phyloP scores from a whole-genome alignment of 2,888 invertebrate genomes.

The Pollenia angustigena region DNA sequence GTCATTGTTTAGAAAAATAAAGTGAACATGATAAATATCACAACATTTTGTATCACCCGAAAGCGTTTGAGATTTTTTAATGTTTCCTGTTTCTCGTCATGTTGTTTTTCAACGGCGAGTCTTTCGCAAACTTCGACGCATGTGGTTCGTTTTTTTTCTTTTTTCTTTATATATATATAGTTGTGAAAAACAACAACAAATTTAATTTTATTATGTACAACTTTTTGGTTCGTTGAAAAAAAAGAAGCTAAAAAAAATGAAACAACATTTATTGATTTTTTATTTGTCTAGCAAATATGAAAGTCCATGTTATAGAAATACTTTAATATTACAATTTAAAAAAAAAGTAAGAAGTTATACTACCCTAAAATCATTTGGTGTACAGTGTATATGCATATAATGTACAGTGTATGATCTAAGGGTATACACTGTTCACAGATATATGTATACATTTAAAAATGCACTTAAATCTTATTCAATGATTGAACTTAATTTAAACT shows the following conservation, averaged over 20 bases:
- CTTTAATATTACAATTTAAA: too few species aligned
- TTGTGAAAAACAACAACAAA: background rate
- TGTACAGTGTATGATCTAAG: too few species aligned
- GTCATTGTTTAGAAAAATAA: constrained; percentile 9
- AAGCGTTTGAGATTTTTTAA: constrained; percentile 56
- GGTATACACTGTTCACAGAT: too few species aligned
- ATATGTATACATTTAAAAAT: too few species aligned
- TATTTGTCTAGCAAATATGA: background rate
- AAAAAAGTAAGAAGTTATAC: too few species aligned
- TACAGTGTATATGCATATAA: too few species aligned
- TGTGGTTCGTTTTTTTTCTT: background rate
- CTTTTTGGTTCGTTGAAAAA: background rate
- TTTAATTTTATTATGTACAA: constrained; percentile 20
- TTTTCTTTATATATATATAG: constrained; percentile 14
- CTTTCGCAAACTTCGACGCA: constrained; percentile 40
- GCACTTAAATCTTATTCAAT: too few species aligned
- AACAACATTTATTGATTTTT: constrained; percentile 20
- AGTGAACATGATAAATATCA: background rate
- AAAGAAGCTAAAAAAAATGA: background rate
- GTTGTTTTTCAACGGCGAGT: background rate
- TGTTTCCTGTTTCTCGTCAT: constrained; percentile 55
- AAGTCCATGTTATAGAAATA: too few species aligned
- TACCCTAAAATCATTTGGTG: too few species aligned
- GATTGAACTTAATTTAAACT: too few species aligned
- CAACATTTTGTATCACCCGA: constrained; percentile 40